Base-by-base conservation (phyloP, 1,140 invertebrate genomes). In the Pseudomyrmex cubaensis region DNA sequence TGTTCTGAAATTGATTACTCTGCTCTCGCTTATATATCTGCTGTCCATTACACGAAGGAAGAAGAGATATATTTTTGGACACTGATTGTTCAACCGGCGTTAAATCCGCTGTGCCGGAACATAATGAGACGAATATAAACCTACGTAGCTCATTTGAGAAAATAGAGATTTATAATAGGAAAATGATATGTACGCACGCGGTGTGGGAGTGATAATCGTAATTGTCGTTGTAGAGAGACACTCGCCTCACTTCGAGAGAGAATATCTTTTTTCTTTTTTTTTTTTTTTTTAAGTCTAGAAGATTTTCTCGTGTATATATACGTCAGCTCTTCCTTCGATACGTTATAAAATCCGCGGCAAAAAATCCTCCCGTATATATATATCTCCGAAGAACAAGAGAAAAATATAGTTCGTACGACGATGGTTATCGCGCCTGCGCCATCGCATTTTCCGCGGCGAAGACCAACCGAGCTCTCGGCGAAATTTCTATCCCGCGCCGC, bases 401-500 rank as follows among this genome's bases (percentile, higher is more conserved):
- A 63, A 57, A 10, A 78, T 50, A 78, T 50, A 70, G 66, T 80
- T 80, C 54, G 25, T 70, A 72, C 54, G 25, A 35, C 52, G 66
- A 80, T 80, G 66, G 66, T 80, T 72, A 80, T 80, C 76, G 76
- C 54, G 54, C 44, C 5, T 77, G 75, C 67, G 35, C 66, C 15
- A 61, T 9, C 48, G 64, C 59, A 80, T 59, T 72, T 66, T 66
- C 66, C 44, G 56, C 56, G 76, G 76, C 35, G 5, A 35, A 35
- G 7, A 35, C 5, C 35, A 35, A 72, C 66, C 54, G 76, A 72
- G 64, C 76, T 78, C 76, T 35, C 76, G 76, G 66, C 5, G 9
- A 72, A 80, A 72, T 80, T 80, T 72, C 44, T 80, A 80, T 80
- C 76, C 66, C 76, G 66, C 56, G 35, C 46, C 66, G 72, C 72